Base-by-base conservation (phyloP, 1,140 invertebrate species). In the Acromyrmex echinatior region DNA sequence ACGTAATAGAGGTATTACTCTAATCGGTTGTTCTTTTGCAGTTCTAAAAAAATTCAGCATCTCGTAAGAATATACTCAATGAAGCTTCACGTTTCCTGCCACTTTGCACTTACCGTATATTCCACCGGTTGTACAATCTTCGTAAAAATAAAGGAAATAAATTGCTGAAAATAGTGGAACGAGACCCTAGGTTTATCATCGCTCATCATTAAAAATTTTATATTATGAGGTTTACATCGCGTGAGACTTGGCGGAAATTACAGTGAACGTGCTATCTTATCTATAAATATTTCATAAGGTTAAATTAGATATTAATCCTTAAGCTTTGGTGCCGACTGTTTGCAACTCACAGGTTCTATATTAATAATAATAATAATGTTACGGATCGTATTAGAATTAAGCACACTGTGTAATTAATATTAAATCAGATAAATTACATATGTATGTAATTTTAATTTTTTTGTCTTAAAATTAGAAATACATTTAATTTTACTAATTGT, bases 141-240 rank as follows among this genome's bases (percentile, higher is more conserved):
- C 39, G 18, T 49, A 84, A 84, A 84, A 84, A 84, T 84, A 74
- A 28, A 74, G 56, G 9, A 84, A 84, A 76, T 84, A 84, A 84
- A 84, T 76, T 74, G 70, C 70, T n/a, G 56, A 62, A 63, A 71
- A 84, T 49, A 35, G 12, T 31, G 21, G 68, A 18, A 74, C n/a
- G 45, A 14, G 18, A 39, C 1, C 6, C 5, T 21, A 39, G 9
- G 39, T 68, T 35, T 76, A 84, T 84, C 80, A 84, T 84, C 80
- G 70, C 25, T 84, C 80, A 76, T 84, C 56, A 84, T 84, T 84
- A 84, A 84, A 84, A 62, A 84, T 84, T 84, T 84, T 84, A 76
- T 84, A 84, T 51, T 35, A 62, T 35, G 78, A 58, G 49, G 78
- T 71, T 81, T 70, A 81, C 53, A 70, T 18, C 14, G 45, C 56